phyloP scores from a whole-genome alignment of 1,140 invertebrate genomes.

The Plodia interpunctella region DNA sequence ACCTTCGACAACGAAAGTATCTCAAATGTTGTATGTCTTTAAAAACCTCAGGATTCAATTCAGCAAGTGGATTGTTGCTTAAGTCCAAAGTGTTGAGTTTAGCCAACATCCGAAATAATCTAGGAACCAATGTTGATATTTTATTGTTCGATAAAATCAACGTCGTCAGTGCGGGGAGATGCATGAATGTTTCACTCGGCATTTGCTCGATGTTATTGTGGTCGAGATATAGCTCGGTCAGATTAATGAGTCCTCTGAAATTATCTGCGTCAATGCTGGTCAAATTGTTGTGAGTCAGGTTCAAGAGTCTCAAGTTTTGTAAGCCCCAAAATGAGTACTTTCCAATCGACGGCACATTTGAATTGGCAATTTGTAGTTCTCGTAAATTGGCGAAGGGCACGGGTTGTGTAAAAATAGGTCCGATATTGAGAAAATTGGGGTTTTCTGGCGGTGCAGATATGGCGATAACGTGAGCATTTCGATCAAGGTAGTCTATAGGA shows the following conservation, averaged over 20 bases:
- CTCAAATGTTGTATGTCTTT: slow-evolving; percentile 85
- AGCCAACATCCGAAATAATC: slow-evolving; percentile 82
- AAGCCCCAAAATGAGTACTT: slow-evolving; percentile 88
- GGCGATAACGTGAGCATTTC: slow-evolving; percentile 81
- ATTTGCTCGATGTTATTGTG: slow-evolving; percentile 86
- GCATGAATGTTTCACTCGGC: slow-evolving; percentile 85
- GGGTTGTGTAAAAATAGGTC: slow-evolving; percentile 82
- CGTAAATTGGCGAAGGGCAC: slow-evolving; percentile 80
- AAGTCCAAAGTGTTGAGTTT: slow-evolving; percentile 84
- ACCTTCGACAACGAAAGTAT: slow-evolving; percentile 82
- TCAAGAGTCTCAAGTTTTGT: slow-evolving; percentile 81
- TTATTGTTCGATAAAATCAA: slow-evolving; percentile 84
- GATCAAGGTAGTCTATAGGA: slow-evolving; percentile 79
- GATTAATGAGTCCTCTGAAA: slow-evolving; percentile 85
- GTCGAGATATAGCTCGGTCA: slow-evolving; percentile 90
- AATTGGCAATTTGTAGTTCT: slow-evolving; percentile 86
- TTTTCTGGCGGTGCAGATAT: slow-evolving; percentile 81
- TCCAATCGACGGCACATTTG: slow-evolving; percentile 87
- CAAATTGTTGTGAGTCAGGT: slow-evolving; percentile 87
- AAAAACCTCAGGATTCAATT: slow-evolving; percentile 86
- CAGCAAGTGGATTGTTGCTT: slow-evolving; percentile 83
- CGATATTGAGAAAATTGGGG: slow-evolving; percentile 84
- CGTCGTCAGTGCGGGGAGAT: slow-evolving; percentile 81
- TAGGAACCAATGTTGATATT: slow-evolving; percentile 81
- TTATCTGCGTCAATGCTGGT: slow-evolving; percentile 87